phyloP scores from a whole-genome alignment of 2,888 invertebrate species.

The Lypha dubia region DNA sequence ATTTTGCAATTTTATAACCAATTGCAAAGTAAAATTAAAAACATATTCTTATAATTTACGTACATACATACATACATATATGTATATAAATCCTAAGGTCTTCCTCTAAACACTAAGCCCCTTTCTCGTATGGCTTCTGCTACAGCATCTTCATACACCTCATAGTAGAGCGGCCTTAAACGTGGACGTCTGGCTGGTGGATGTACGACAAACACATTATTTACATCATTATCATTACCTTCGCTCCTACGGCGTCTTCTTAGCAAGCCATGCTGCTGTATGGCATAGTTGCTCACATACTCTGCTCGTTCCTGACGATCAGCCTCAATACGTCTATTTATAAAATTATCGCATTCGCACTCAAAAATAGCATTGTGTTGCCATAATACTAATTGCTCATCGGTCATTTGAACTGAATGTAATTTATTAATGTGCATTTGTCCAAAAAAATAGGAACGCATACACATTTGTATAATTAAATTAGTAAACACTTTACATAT shows the following conservation, averaged over 20 bases:
- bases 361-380: slow-evolving; percentile 76
- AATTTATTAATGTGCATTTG: background rate
- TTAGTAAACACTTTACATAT: background rate
- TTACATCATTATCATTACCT: slow-evolving; percentile 56
- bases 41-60: background rate
- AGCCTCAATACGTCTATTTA: slow-evolving; percentile 74
- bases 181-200: slow-evolving; percentile 61
- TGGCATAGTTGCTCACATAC: slow-evolving; percentile 74
- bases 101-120: slow-evolving; percentile 69
- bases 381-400: slow-evolving; percentile 76
- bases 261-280: slow-evolving; percentile 74
- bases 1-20: slow-evolving; percentile 5
- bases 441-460: background rate
- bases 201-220: slow-evolving; percentile 52
- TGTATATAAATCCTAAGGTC: slow-evolving; percentile 42
- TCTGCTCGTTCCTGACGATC: slow-evolving; percentile 62
- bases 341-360: slow-evolving; percentile 77
- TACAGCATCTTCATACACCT: slow-evolving; percentile 73
- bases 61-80: background rate
- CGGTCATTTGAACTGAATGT: slow-evolving; percentile 75
- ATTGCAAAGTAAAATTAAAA: slow-evolving; percentile 33
- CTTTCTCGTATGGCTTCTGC: slow-evolving; percentile 69
- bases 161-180: slow-evolving; percentile 47
- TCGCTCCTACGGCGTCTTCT: slow-evolving; percentile 44
- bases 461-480: slow-evolving; percentile 18